Percentiles rank a stretch among this genome's conserved stretches.
phyloP scores from a whole-genome alignment of 2,113 vertebrate species.

The Nipponia nippon region DNA sequence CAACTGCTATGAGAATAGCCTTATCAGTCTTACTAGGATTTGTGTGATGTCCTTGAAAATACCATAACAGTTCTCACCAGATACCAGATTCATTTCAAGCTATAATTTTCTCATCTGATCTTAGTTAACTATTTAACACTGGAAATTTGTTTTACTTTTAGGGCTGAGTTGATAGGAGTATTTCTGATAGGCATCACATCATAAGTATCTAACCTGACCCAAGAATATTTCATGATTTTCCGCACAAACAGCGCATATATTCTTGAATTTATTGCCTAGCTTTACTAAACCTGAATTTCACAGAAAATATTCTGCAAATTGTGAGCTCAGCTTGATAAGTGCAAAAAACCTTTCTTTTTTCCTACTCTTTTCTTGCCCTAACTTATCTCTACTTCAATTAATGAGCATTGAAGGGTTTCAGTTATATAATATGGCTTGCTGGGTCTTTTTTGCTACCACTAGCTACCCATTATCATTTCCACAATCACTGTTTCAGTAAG shows the following conservation, averaged over 20 bases:
- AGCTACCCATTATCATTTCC: background rate
- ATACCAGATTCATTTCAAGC: conserved; percentile 45
- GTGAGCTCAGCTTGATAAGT: background rate
- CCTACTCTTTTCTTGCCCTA: background rate
- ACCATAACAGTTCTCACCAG: conserved; percentile 1
- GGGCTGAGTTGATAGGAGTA: conserved; percentile 23
- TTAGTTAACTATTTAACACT: conserved; percentile 42
- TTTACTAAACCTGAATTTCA: background rate
- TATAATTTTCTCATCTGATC: conserved; percentile 46
- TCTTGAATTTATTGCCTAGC: background rate
- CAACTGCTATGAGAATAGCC: conserved; percentile 8
- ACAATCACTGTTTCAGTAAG: background rate
- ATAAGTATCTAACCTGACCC: conserved; percentile 65
- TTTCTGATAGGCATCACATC: conserved; percentile 49
- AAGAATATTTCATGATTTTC: conserved; percentile 55
- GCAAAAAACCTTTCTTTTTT: background rate
- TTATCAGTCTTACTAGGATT: background rate
- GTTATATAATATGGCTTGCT: background rate
- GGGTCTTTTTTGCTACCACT: background rate
- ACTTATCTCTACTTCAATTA: background rate
- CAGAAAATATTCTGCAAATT: background rate
- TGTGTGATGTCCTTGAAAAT: conserved; percentile 11
- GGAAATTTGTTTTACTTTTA: conserved; percentile 46
- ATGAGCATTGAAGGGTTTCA: background rate
- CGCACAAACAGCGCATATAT: background rate